Conservation (phyloP, 2,888 invertebrate genomes). For the Luperina testacea region DNA sequence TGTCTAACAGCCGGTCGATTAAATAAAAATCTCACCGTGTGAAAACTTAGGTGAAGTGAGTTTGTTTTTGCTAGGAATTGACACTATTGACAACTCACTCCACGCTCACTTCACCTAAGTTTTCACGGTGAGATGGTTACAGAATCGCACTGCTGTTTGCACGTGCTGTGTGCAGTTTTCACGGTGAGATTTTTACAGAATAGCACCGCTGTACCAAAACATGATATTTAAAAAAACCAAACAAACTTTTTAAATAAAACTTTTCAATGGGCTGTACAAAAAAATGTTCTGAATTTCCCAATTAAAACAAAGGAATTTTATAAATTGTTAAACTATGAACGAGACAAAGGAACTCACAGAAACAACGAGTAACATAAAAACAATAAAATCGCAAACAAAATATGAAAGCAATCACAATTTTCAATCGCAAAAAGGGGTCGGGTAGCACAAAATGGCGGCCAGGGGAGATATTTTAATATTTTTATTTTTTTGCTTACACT, state of each 20-base stretch:
- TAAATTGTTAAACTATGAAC: constrained; percentile 1
- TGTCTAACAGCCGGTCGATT: too few species aligned
- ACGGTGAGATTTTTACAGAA: too few species aligned
- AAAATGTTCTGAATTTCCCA: background rate
- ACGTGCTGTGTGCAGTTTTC: too few species aligned
- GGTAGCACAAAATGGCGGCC: constrained; percentile 40
- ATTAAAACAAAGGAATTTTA: background rate
- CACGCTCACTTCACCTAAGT: too few species aligned
- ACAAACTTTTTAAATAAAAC: background rate
- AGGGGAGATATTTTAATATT: constrained; percentile 65
- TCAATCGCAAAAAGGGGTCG: constrained; percentile 60
- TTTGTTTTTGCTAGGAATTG: too few species aligned
- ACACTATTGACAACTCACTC: too few species aligned
- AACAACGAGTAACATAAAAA: background rate
- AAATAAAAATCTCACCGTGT: too few species aligned
- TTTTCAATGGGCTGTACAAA: background rate
- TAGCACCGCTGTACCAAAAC: background rate
- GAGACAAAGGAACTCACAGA: background rate
- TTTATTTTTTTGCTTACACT: constrained; percentile 66
- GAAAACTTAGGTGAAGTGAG: too few species aligned
- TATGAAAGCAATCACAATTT: constrained; percentile 62
- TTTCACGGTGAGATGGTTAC: too few species aligned
- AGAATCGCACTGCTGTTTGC: too few species aligned
- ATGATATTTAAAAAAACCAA: background rate
- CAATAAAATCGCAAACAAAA: constrained; percentile 35